Conservation (phyloP, 2,113 vertebrate genomes). For the Vimba vimba region DNA sequence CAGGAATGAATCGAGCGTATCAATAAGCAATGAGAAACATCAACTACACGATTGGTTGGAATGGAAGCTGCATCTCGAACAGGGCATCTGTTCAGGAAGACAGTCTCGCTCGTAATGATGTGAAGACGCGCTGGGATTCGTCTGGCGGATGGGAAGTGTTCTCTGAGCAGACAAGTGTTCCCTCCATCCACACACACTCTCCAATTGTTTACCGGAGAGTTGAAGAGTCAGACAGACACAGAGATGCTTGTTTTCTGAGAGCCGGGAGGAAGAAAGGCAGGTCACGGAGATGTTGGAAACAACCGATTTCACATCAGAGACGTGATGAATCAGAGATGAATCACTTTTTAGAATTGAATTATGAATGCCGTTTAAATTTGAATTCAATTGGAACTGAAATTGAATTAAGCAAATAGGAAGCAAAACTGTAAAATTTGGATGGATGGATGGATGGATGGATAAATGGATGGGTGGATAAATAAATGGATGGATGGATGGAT, state of each 20-base stretch:
- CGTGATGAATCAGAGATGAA: no score
- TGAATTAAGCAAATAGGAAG: no score
- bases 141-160: conserved; percentile 8
- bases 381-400: no score
- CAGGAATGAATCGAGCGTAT: conserved; percentile 43
- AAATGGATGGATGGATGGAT: background rate
- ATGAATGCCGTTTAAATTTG: no score
- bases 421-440: no score
- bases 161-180: conserved; percentile 44
- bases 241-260: conserved; percentile 23
- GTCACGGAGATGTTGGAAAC: background rate
- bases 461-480: background rate
- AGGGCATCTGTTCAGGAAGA: conserved; percentile 41
- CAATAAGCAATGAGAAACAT: conserved; percentile 53
- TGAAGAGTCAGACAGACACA: conserved; percentile 29
- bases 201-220: conserved; percentile 43
- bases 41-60: conserved; percentile 45
- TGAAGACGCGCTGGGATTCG: conserved; percentile 41
- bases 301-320: no score
- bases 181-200: conserved; percentile 7
- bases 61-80: conserved; percentile 34
- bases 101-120: conserved; percentile 30
- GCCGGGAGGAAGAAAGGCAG: background rate
- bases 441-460: accelerated
- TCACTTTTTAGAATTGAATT: no score